A percentile compares a stretch with the other conserved stretches of the same genome.
Conservation (phyloP, 2,113 vertebrate genomes). For the Archilochus colubris region DNA sequence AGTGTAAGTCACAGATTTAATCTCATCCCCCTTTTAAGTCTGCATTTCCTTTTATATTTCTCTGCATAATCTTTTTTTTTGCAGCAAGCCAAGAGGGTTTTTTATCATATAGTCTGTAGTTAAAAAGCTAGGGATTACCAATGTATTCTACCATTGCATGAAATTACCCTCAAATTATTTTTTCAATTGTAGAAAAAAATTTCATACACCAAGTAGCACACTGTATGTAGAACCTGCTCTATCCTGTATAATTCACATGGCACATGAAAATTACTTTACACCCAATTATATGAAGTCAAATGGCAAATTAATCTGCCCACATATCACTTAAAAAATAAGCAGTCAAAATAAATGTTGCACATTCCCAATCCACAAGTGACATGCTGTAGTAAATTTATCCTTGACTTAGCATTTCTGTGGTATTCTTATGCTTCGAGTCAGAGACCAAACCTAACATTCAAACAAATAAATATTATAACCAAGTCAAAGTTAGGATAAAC, state of each 20-base stretch:
- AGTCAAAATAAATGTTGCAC: neutral
- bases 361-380: neutral
- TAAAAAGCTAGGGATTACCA: neutral
- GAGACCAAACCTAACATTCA: neutral
- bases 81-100: neutral
- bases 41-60: slow-evolving; percentile 30
- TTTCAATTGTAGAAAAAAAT: neutral
- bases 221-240: neutral
- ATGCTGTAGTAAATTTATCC: neutral
- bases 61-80: neutral
- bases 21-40: neutral
- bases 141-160: neutral
- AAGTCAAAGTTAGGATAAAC: neutral
- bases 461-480: neutral
- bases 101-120: neutral
- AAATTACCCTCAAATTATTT: neutral
- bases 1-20: neutral
- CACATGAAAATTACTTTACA: neutral
- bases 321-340: neutral
- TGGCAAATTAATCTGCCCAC: neutral
- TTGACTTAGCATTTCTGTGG: neutral
- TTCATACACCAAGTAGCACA: neutral
- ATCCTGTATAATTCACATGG: neutral
- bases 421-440: neutral
- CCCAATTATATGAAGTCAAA: neutral